phyloP scores from a whole-genome alignment of 2,113 vertebrate species.

The Nipponia nippon region DNA sequence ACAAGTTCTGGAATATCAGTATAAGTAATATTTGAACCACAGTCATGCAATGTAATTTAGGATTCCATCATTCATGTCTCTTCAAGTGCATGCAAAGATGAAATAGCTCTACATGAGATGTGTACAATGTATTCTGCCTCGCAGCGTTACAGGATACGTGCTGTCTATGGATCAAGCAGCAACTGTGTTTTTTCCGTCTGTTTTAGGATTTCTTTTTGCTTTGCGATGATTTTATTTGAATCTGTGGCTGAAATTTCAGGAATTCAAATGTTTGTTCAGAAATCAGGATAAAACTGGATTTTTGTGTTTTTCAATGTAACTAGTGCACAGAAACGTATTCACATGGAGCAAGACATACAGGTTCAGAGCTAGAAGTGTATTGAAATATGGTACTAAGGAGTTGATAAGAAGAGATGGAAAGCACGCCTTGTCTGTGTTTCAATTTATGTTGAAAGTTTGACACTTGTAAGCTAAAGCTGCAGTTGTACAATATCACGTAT shows the following conservation, averaged over 20 bases:
- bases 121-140: background rate
- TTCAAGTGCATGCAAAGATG: background rate
- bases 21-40: background rate
- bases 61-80: background rate
- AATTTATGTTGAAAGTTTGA: background rate
- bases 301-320: background rate
- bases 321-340: background rate
- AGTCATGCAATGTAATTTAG: background rate
- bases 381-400: background rate
- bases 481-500: rapidly evolving
- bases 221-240: background rate
- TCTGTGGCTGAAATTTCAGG: background rate
- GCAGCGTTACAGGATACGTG: rapidly evolving
- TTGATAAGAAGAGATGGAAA: background rate
- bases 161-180: background rate
- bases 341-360: rapidly evolving
- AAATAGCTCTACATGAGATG: background rate
- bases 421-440: background rate
- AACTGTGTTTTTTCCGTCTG: background rate
- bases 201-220: background rate
- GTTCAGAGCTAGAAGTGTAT: background rate
- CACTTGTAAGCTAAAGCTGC: rapidly evolving
- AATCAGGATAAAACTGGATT: background rate
- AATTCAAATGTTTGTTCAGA: background rate
- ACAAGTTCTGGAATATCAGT: background rate